A percentile compares a stretch with the other conserved stretches of the same genome.
Evolutionary conservation across 2,797 vertebrate species (phyloP).

Genomic region (Rhabdophis nuchalis): DNA sequence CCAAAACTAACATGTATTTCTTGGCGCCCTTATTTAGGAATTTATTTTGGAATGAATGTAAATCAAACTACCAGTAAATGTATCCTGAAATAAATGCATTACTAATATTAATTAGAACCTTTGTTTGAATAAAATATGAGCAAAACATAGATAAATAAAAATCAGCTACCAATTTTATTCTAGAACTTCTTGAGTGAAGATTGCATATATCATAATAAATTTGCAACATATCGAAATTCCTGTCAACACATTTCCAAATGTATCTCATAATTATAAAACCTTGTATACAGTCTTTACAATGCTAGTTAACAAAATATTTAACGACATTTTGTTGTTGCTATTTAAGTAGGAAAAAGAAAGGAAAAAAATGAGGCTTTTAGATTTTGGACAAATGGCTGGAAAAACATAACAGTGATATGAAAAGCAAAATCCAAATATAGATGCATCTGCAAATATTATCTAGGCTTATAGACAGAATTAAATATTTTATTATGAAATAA

Average conservation of each 20-base stretch:
- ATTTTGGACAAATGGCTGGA: neutral
- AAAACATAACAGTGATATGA: neutral
- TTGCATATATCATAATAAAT: neutral
- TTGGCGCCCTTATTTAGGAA: neutral
- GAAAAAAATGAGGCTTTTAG: neutral
- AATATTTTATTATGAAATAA: neutral
- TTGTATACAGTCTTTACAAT: neutral
- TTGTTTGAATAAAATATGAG: neutral
- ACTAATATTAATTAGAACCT: neutral
- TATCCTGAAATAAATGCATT: neutral
- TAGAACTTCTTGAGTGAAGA: neutral
- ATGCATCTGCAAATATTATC: neutral
- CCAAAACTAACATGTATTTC: neutral
- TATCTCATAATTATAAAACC: neutral
- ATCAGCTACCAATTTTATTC: neutral
- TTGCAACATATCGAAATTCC: neutral
- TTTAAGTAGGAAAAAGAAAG: neutral
- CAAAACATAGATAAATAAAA: neutral
- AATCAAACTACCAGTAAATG: neutral
- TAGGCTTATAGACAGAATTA: neutral
- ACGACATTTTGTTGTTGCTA: neutral
- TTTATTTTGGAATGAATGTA: neutral
- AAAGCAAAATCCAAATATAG: neutral
- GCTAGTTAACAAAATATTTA: neutral
- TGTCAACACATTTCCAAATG: neutral